phyloP scores from a whole-genome alignment of 2,888 invertebrate genomes.

The Carcina quercana region DNA sequence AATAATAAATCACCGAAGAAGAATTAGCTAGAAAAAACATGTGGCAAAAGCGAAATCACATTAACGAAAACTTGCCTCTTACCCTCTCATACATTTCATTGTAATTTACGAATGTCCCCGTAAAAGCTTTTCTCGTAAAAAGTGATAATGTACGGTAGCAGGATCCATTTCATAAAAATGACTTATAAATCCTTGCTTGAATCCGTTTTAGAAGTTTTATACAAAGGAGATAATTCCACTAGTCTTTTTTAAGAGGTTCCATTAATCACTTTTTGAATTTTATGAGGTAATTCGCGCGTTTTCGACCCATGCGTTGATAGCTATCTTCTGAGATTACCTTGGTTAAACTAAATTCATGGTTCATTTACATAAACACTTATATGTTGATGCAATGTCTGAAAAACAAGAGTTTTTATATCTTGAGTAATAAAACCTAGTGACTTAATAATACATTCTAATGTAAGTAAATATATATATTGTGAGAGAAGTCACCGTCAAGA shows the following conservation, averaged over 20 bases:
- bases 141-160: constrained; percentile 11
- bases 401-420: too few species aligned
- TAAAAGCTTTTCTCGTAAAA: constrained; percentile 14
- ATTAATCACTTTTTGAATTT: constrained; percentile 14
- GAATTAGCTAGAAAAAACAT: too few species aligned
- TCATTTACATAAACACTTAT: too few species aligned
- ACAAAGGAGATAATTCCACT: constrained; percentile 13
- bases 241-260: constrained; percentile 9
- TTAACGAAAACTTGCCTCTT: constrained; percentile 8
- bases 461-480: too few species aligned
- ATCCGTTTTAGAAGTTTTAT: constrained; percentile 10
- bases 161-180: constrained; percentile 18
- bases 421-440: too few species aligned
- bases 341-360: too few species aligned
- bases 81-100: constrained; percentile 6
- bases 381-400: too few species aligned
- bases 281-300: constrained; percentile 9
- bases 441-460: too few species aligned
- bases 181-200: constrained; percentile 16
- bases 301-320: too few species aligned
- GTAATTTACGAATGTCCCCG: constrained; percentile 11
- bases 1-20: too few species aligned
- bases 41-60: constrained; percentile 3
- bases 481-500: too few species aligned
- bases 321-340: too few species aligned